Evolutionary conservation across 2,113 vertebrate species (phyloP).

Genomic region (Sinocyclocheilus rhinocerous): DNA sequence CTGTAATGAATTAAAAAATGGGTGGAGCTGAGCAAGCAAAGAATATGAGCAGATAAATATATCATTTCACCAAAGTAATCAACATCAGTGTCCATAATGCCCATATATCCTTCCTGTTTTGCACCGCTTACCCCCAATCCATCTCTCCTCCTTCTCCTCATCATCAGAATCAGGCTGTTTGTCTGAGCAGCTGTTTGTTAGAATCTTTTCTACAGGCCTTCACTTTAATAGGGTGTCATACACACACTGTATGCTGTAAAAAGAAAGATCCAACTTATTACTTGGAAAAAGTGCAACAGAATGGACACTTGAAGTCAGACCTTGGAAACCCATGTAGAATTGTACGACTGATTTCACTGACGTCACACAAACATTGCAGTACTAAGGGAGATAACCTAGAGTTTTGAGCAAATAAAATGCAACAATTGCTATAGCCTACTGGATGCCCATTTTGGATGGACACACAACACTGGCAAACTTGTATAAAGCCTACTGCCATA

Average conservation of each 20-base stretch:
- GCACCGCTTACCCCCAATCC: background rate
- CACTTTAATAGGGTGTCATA: no score
- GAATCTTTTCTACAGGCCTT: background rate
- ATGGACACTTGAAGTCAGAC: background rate
- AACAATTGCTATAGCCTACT: no score
- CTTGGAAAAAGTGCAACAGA: background rate
- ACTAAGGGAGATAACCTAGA: background rate
- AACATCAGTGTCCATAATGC: slow-evolving; percentile 2
- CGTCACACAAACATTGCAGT: background rate
- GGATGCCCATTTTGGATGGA: background rate
- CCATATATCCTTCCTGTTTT: slow-evolving; percentile 9
- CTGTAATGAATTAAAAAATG: slow-evolving; percentile 22
- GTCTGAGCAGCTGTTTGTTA: background rate
- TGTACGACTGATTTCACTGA: no score
- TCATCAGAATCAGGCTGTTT: slow-evolving; percentile 3
- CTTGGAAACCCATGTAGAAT: background rate
- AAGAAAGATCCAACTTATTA: no score
- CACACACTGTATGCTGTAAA: no score
- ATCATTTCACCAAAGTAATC: slow-evolving; percentile 13
- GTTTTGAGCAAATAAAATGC: no score
- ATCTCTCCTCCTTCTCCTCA: background rate
- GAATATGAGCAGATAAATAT: background rate
- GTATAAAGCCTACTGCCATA: background rate
- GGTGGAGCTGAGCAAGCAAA: background rate
- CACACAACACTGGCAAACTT: background rate